Base-by-base conservation (phyloP, 2,113 vertebrate genomes). In the Scomber scombrus region DNA sequence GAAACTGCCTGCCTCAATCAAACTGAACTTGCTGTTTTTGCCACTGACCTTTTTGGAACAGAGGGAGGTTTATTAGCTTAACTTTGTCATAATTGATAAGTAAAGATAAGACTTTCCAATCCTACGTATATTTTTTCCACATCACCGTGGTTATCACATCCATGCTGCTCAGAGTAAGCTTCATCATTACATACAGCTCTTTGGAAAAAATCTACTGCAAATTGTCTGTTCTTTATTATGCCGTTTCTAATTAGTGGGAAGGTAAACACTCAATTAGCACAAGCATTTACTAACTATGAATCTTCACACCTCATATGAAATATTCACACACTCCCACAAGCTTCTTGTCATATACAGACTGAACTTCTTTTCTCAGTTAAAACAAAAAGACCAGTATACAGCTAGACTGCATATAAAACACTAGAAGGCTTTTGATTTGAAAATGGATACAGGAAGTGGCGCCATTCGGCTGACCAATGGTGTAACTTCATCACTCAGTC, bases 261-360 rank as follows among this genome's bases (percentile, higher is more conserved):
- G 57, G 34, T 43, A 69, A 75, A 76, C 49, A 55, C 66, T 78
- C 56, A 5, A 78, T 70, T 70, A 71, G 56, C 43, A 47, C 11
- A 23, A 74, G 55, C 31, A 65, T 75, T 81, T 71, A 19, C 64
- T 64, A 78, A 65, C 61, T 62, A 79, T 72, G 80, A 80, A 64
- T 81, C 51, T 85, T 92, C 77, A 83, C 77, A 80, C 82, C 70
- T 78, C 16, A 29, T 40, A 74, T 34, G 47, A 88, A 75, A 70
- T 51, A 63, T 85, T 88, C 84, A 81, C 78, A 82, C 85, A 81
- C 81, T 83, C 87, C 90, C 58, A 89, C 89, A 82, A 65, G 55
- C 71, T 58, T 81, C 60, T 76, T 80, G 70, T 85, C 75, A 75
- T 80, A 50, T 46, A 80, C 60, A 71, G 71, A 85, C 52, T 80